These are phyloP conservation scores for Catamblyrhynchus diadema DNA, from an alignment of 2,797 vertebrate species.

Conservation along the genomic window DNA sequence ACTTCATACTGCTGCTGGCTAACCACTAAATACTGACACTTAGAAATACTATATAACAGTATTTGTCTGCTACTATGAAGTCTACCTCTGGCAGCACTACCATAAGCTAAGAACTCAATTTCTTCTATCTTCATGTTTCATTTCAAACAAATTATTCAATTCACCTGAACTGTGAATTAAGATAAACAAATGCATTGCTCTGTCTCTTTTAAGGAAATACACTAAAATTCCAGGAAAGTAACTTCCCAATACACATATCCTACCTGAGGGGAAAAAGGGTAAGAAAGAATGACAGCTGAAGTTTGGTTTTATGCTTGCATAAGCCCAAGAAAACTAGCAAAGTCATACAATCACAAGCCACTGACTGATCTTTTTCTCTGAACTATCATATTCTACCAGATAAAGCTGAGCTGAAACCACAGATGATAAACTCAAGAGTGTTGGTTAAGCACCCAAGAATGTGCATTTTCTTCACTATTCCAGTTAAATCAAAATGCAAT, in stretches of 20 bases:
- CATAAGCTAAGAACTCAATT: neutral
- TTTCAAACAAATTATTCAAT: neutral
- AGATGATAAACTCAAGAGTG: neutral
- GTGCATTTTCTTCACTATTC: neutral
- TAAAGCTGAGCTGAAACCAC: neutral
- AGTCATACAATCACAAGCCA: neutral
- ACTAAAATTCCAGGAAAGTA: neutral
- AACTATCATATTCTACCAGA: neutral
- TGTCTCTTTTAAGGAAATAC: neutral
- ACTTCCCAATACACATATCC: neutral
- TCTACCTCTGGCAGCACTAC: neutral
- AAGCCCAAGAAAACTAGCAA: neutral
- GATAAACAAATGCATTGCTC: neutral
- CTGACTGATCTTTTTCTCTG: neutral
- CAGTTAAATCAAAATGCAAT: neutral
- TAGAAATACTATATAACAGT: neutral
- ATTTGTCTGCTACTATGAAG: neutral
- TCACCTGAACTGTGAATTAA: neutral
- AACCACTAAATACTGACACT: neutral
- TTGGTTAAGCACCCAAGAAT: neutral
- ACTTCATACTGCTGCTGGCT: neutral
- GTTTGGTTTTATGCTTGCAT: neutral
- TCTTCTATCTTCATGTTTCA: neutral
- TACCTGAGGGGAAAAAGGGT: rapidly evolving
- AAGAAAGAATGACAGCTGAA: neutral